Conservation (phyloP, 2,113 vertebrate species). For the Urocolius indicus region DNA sequence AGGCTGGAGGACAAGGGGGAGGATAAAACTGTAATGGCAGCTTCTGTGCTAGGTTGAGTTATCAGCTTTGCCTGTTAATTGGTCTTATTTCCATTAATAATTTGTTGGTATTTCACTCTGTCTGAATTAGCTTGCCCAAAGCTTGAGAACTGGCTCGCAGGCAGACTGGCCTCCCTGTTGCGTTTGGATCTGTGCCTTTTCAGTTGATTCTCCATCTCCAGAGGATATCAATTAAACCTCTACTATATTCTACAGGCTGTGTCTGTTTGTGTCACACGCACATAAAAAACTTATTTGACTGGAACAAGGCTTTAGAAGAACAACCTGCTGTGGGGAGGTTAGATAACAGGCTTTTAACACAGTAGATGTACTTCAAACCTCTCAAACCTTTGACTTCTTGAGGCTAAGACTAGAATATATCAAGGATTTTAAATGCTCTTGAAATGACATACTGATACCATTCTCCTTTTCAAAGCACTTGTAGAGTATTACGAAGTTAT, state of each 20-base stretch:
- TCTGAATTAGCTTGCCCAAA: slow-evolving; percentile 53
- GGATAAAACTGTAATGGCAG: background rate
- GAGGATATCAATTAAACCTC: slow-evolving; percentile 70
- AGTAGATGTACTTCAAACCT: slow-evolving; percentile 64
- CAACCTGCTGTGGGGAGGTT: slow-evolving; percentile 51
- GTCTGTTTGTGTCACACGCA: slow-evolving; percentile 53
- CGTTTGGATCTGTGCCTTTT: slow-evolving; percentile 60
- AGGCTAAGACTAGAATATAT: slow-evolving; percentile 55
- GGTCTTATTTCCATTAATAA: slow-evolving; percentile 52
- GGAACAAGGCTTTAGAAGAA: slow-evolving; percentile 64
- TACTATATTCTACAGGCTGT: slow-evolving; percentile 41
- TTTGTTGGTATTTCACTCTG: slow-evolving; percentile 43
- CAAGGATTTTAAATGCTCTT: slow-evolving; percentile 61
- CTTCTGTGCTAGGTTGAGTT: background rate
- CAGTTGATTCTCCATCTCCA: slow-evolving; percentile 58
- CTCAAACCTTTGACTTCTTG: slow-evolving; percentile 64
- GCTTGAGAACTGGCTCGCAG: slow-evolving; percentile 45
- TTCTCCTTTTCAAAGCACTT: too few species aligned
- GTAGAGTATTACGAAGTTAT: background rate
- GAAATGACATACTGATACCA: slow-evolving; percentile 30
- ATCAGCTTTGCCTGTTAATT: slow-evolving; percentile 40
- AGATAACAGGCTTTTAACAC: slow-evolving; percentile 70
- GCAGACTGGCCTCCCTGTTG: slow-evolving; percentile 2
- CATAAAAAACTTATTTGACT: slow-evolving; percentile 65
- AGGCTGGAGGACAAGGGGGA: background rate